These are phyloP conservation scores for Drosophila ercepeae DNA, from an alignment of 1,140 invertebrate species.

Conservation along the genomic window DNA sequence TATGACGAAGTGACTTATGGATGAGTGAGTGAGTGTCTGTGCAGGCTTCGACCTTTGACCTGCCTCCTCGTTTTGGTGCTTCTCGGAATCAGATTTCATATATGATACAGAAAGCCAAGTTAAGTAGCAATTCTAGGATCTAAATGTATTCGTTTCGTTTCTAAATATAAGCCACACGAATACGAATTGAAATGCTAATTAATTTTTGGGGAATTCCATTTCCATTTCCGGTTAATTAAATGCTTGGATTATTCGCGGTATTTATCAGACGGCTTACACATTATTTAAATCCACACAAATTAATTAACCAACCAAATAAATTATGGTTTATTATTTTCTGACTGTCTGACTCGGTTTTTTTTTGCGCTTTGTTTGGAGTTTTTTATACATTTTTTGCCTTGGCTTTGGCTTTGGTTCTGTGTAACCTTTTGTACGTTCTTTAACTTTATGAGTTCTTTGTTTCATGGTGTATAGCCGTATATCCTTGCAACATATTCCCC, in stretches of 20 bases:
- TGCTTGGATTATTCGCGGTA: background rate
- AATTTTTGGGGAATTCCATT: constrained; percentile 15
- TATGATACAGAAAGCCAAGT: background rate
- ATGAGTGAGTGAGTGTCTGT: constrained; percentile 28
- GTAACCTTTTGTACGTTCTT: background rate
- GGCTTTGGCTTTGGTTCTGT: background rate
- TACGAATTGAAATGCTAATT: constrained; percentile 16
- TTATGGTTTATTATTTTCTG: background rate
- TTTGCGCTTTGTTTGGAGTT: background rate
- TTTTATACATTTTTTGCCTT: background rate
- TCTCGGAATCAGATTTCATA: background rate
- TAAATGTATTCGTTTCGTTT: constrained; percentile 2
- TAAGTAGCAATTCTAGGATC: background rate
- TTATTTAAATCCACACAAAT: constrained; percentile 8
- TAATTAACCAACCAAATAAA: constrained; percentile 6
- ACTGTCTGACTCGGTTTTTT: background rate
- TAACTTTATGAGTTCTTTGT: constrained; percentile 9
- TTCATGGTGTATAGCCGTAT: constrained; percentile 4
- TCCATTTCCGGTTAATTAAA: constrained; percentile 25
- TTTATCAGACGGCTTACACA: background rate
- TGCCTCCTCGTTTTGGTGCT: background rate
- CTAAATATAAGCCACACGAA: background rate
- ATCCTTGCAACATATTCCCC: constrained; percentile 7
- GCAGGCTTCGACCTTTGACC: constrained; percentile 33
- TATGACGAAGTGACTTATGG: constrained; percentile 32